Evolutionary conservation across 2,113 vertebrate species (phyloP).

Genomic region (Trogon melanurus): DNA sequence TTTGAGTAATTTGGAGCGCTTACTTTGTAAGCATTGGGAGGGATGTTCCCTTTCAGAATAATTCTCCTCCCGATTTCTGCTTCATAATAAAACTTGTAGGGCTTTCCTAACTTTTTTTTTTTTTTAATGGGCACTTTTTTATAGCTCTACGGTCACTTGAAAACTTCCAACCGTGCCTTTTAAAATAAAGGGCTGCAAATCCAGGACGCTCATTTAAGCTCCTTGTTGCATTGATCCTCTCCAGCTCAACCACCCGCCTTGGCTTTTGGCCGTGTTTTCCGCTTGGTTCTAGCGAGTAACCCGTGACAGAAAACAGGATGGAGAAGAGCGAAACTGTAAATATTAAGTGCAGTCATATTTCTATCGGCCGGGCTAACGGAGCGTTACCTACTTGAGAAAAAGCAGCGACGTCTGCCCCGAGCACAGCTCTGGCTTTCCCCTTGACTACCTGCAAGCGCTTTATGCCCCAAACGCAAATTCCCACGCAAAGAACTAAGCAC

Average conservation of each 20-base stretch:
- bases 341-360: not conserved
- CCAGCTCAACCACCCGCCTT: not conserved
- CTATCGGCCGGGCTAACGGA: not conserved
- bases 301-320: not conserved
- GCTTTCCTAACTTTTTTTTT: not conserved
- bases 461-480: not conserved
- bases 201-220: not conserved
- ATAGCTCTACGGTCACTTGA: not conserved
- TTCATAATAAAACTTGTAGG: not conserved
- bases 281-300: fast-evolving
- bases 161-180: not conserved
- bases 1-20: not conserved
- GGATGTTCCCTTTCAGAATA: not conserved
- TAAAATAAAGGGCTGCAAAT: not conserved
- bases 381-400: not conserved
- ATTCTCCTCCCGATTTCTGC: not conserved
- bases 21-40: not conserved
- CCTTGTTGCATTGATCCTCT: not conserved
- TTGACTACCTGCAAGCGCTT: not conserved
- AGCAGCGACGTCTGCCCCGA: not conserved
- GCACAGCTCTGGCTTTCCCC: not conserved
- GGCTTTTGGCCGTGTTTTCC: not conserved
- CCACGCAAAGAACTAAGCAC: not conserved
- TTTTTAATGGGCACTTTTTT: not conserved
- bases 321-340: not conserved